Conservation (phyloP, 2,113 vertebrate genomes). For the Ptilonorhynchus violaceus region DNA sequence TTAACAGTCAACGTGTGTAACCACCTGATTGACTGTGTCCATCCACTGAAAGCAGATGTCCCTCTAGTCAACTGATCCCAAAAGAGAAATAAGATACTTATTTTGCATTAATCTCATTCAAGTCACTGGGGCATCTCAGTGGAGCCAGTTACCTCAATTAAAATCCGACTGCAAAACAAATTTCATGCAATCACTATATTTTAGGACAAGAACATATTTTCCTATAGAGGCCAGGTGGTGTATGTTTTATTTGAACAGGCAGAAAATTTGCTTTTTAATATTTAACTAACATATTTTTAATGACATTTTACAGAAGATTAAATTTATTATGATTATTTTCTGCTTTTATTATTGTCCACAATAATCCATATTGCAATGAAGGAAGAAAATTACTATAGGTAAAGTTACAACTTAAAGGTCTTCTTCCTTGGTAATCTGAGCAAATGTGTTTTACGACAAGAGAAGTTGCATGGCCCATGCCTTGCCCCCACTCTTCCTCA, state of each 20-base stretch:
- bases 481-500: not conserved
- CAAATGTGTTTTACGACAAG: not conserved
- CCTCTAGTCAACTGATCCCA: not conserved
- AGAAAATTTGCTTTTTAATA: not conserved
- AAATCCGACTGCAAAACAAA: not conserved
- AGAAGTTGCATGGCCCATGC: not conserved
- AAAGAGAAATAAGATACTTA: not conserved
- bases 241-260: not conserved
- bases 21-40: not conserved
- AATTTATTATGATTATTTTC: not conserved
- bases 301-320: not conserved
- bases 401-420: not conserved
- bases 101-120: not conserved
- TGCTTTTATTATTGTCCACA: not conserved
- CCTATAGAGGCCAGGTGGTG: not conserved
- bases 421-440: not conserved
- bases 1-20: fast-evolving
- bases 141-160: not conserved
- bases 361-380: not conserved
- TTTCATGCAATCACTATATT: not conserved
- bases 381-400: not conserved
- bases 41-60: not conserved
- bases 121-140: not conserved
- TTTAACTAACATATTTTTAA: not conserved
- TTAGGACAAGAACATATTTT: not conserved